phyloP scores from a whole-genome alignment of 2,797 vertebrate species.

The Trematomus bernacchii region DNA sequence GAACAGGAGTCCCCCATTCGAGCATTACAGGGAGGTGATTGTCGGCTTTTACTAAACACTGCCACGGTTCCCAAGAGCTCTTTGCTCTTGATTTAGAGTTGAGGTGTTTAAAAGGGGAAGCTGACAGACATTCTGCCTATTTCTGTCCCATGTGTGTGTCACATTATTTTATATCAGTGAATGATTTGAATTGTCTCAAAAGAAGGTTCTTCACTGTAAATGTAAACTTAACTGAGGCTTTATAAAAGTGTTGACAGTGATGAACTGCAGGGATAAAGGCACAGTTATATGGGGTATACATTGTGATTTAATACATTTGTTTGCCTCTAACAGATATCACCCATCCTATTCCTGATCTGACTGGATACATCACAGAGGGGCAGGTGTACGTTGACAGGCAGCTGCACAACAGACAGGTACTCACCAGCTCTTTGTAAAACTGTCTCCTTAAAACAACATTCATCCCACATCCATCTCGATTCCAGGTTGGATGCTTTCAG shows the following conservation, averaged over 20 bases:
- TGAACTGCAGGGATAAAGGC: background rate
- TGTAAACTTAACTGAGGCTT: background rate
- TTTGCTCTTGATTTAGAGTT: constrained; percentile 22
- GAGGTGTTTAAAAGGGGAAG: constrained; percentile 22
- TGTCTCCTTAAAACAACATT: background rate
- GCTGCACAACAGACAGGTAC: constrained; percentile 90
- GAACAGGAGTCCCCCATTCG: constrained; percentile 61
- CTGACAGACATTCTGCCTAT: constrained; percentile 11
- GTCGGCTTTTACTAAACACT: constrained; percentile 42
- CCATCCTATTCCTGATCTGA: constrained; percentile 90
- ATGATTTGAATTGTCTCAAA: background rate
- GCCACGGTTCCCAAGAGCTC: constrained; percentile 25
- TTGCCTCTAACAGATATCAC: constrained; percentile 83
- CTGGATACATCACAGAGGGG: constrained; percentile 90
- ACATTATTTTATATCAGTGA: background rate
- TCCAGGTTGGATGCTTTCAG: background rate
- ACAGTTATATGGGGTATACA: background rate
- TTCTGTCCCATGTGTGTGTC: background rate
- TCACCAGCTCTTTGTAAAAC: background rate
- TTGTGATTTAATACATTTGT: constrained; percentile 10
- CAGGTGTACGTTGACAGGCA: constrained; percentile 89
- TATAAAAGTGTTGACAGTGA: background rate
- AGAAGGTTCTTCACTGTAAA: background rate
- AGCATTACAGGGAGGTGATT: constrained; percentile 54
- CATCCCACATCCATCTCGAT: background rate